A percentile compares a stretch with the other conserved stretches of the same genome.
Conservation (phyloP, 2,113 vertebrate species). For the Tachuris rubrigastra region DNA sequence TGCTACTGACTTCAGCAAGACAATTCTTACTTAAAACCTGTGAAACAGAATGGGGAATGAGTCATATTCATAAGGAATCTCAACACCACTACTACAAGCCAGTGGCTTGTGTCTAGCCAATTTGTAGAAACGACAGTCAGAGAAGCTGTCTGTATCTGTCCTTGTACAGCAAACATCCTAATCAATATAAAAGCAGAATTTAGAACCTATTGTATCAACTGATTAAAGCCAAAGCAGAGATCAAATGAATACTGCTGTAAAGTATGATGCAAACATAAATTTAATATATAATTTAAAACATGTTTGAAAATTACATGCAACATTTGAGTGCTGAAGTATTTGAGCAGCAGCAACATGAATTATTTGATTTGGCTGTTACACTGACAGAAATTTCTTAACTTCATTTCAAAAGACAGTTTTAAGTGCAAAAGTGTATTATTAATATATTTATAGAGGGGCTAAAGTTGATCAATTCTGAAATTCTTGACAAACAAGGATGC, state of each 20-base stretch:
- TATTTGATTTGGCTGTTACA: background rate
- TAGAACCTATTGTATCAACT: background rate
- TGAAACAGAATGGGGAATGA: background rate
- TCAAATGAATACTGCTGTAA: background rate
- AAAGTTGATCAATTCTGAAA: background rate
- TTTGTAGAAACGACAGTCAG: background rate
- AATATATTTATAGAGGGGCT: background rate
- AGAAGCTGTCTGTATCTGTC: background rate
- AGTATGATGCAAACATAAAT: background rate
- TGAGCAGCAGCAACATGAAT: background rate
- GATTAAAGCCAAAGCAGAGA: background rate
- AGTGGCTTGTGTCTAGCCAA: background rate
- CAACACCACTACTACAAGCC: rapidly evolving
- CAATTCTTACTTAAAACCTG: background rate
- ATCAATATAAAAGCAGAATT: background rate
- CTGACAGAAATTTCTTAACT: background rate
- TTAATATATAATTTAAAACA: background rate
- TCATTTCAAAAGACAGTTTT: background rate
- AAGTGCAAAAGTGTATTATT: background rate
- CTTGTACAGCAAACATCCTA: background rate
- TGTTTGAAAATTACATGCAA: background rate
- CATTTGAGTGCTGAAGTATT: background rate
- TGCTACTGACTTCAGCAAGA: background rate
- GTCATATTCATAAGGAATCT: background rate
- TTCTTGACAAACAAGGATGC: background rate